Conservation (phyloP, 2,113 vertebrate species). For the Grallaria varia region DNA sequence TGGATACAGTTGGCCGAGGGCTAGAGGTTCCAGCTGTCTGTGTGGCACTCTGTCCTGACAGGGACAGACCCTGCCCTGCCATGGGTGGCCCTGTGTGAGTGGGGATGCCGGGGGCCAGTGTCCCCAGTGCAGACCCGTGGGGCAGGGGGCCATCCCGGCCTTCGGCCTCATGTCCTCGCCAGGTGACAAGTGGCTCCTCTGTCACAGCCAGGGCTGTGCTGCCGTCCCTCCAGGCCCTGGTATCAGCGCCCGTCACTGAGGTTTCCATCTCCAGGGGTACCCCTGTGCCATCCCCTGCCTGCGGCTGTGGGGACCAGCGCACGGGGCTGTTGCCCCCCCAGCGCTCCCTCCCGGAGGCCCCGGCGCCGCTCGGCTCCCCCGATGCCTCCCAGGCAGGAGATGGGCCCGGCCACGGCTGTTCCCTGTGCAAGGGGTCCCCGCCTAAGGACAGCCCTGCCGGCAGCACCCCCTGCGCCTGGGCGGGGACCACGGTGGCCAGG, state of each 20-base stretch:
- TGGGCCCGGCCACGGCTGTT: not conserved
- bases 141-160: not conserved
- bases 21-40: not conserved
- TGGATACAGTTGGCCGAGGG: not conserved
- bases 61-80: not conserved
- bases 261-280: not conserved
- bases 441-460: not conserved
- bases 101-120: accelerated
- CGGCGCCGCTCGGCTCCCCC: not conserved
- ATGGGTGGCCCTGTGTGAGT: not conserved
- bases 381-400: not conserved
- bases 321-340: not conserved
- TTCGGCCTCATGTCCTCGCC: not conserved
- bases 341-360: not conserved
- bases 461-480: not conserved
- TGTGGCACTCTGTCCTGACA: not conserved
- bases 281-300: not conserved
- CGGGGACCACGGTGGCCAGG: not conserved
- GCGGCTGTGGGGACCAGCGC: not conserved
- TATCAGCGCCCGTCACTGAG: accelerated
- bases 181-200: not conserved
- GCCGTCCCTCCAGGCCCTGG: not conserved
- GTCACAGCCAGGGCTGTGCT: accelerated
- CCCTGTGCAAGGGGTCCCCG: not conserved
- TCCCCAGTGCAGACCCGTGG: not conserved